Evolutionary conservation across 2,113 vertebrate genomes (phyloP).

Genomic region (Seriola quinqueradiata): DNA sequence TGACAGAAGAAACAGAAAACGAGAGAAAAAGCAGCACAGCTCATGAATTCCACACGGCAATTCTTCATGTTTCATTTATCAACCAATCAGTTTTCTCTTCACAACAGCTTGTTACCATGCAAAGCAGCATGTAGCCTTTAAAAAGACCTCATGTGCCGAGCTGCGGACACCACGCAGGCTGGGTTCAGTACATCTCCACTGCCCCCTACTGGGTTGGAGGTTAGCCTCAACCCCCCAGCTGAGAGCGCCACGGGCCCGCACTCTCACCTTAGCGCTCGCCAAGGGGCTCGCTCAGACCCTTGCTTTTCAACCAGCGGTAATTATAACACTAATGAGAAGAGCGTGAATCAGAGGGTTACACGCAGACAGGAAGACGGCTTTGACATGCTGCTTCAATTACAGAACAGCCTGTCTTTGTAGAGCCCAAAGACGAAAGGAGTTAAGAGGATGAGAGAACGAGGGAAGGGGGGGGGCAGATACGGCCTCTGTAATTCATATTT

Average conservation of each 20-base stretch:
- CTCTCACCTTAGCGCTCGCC: conserved; percentile 62
- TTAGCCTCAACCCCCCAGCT: conserved; percentile 54
- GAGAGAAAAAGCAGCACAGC: conserved; percentile 12
- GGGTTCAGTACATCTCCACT: conserved; percentile 55
- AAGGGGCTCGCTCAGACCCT: conserved; percentile 42
- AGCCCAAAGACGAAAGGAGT: conserved; percentile 70
- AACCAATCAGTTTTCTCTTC: conserved; percentile 60
- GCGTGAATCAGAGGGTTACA: conserved; percentile 75
- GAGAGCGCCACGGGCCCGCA: conserved; percentile 49
- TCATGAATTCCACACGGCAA: conserved; percentile 45
- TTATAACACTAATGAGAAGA: conserved; percentile 80
- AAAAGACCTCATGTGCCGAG: conserved; percentile 53
- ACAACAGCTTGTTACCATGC: conserved; percentile 77
- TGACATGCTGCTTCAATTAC: conserved; percentile 78
- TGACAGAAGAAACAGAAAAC: conserved; percentile 47
- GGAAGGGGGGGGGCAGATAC: conserved; percentile 40
- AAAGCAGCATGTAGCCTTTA: conserved; percentile 72
- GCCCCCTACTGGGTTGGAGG: conserved; percentile 77
- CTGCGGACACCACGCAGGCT: conserved; percentile 18
- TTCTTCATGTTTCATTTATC: conserved; percentile 81
- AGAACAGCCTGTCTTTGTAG: conserved; percentile 71
- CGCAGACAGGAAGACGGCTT: conserved; percentile 70
- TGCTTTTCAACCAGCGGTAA: conserved; percentile 66
- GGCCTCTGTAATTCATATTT: conserved; percentile 79
- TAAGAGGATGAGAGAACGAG: conserved; percentile 62